Evolutionary conservation across 2,888 invertebrate genomes (phyloP).

Genomic region (Taenaris catops): DNA sequence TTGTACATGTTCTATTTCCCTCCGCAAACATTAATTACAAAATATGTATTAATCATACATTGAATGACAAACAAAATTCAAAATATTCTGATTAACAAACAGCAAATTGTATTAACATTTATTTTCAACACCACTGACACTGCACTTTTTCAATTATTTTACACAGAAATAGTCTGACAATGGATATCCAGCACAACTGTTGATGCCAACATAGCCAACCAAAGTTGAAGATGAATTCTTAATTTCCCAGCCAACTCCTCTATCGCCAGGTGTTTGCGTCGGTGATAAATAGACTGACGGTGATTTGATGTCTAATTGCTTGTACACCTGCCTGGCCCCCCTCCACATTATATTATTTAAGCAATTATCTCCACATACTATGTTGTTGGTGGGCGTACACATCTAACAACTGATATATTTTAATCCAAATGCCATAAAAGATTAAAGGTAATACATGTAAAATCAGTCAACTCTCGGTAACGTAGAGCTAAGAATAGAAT

Average conservation of each 20-base stretch:
- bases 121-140: conserved; percentile 22
- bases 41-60: conserved; percentile 14
- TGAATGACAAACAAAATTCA: conserved; percentile 3
- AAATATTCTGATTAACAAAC: conserved; percentile 6
- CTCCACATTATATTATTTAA: neutral
- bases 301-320: neutral
- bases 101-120: conserved; percentile 10
- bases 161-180: conserved; percentile 8
- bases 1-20: conserved; percentile 39
- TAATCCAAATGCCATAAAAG: conserved; percentile 1
- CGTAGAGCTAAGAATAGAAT: conserved; percentile 2
- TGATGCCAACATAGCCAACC: neutral
- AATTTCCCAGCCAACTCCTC: conserved; percentile 1
- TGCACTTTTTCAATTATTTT: conserved; percentile 17
- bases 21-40: conserved; percentile 19
- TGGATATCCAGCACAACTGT: conserved; percentile 10
- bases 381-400: conserved; percentile 4
- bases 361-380: conserved; percentile 3
- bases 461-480: no score
- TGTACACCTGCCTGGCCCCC: neutral
- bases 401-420: neutral
- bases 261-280: neutral
- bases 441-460: no score
- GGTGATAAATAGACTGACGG: neutral
- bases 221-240: neutral